A percentile compares a stretch with the other conserved stretches of the same genome.
These are phyloP conservation scores for Akabosia matsudoensis DNA, from an alignment of 1,140 invertebrate species.

Conservation along the genomic window DNA sequence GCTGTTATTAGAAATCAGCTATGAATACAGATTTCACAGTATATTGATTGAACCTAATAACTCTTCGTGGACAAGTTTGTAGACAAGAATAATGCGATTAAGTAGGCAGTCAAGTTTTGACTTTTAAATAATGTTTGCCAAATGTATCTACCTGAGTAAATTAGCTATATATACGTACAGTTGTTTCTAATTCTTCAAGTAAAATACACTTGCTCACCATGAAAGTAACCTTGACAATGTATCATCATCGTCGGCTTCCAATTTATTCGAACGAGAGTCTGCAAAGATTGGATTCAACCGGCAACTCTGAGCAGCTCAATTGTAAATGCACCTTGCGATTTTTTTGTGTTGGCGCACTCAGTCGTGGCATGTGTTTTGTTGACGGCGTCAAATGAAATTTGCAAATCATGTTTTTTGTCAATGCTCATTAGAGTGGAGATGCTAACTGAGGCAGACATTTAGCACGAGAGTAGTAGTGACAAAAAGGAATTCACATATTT, in stretches of 20 bases:
- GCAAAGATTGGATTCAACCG: not conserved
- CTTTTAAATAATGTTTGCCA: not conserved
- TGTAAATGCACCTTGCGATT: too few species aligned
- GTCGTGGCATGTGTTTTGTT: not conserved
- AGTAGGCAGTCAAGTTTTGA: not conserved
- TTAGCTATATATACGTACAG: too few species aligned
- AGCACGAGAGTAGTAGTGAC: too few species aligned
- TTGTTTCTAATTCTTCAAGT: too few species aligned
- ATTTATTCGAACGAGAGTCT: not conserved
- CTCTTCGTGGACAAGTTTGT: not conserved
- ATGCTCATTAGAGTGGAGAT: not conserved
- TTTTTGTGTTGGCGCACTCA: not conserved
- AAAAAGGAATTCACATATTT: too few species aligned
- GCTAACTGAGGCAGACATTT: too few species aligned
- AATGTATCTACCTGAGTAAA: not conserved
- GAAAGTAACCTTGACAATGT: not conserved
- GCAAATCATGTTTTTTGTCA: not conserved
- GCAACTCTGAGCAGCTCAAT: not conserved
- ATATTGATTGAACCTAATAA: not conserved
- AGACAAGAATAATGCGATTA: not conserved
- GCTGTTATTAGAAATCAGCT: too few species aligned
- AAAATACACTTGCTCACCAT: not conserved
- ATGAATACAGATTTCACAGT: too few species aligned
- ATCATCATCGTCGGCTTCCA: not conserved
- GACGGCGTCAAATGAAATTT: not conserved